Base-by-base conservation (phyloP, 1,140 invertebrate species). In the Bombus sylvicola region DNA sequence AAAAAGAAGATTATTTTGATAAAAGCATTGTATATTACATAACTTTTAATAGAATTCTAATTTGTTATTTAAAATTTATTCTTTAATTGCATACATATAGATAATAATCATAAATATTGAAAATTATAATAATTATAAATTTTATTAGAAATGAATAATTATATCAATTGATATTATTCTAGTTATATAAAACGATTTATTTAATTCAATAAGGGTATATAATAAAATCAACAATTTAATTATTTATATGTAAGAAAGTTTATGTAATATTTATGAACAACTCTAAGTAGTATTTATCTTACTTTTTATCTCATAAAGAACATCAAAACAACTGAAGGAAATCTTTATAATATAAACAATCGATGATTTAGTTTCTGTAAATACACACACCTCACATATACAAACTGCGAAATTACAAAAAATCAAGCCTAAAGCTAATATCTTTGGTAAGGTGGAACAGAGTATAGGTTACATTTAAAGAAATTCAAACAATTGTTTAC, bases 401-500 rank as follows among this genome's bases (percentile, higher is more conserved):
- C 43, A 37, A 18, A 66, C 9, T 37, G 25, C 68, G 13, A 73
- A 83, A 53, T 73, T 47, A 31, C 22, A 59, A 28, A 43, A 28
- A 69, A 37, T 31, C 31, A 34, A 22, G 28, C 13, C 5, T 2
- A 41, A 72, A 34, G 78, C 8, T 9, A 82, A 77, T 18, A 77
- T 66, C 47, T 6, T 31, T 43, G 37, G 8, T 2, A 62, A 57
- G 41, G 18, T 37, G 12, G 3, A 80, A 39, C 31, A 18, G 25
- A 59, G 1, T 81, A 59, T 79, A 62, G 28, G 34, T 74, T 13
- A 69, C 28, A 53, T 57, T 28, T 28, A 59, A 72, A 12, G 39
- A 25, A 53, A 74, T 15, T 57, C 22, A 82, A 73, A 22, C 10
- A 59, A 85, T 15, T 39, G 18, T 83, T 95, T 91, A 97, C 97